Evolutionary conservation across 2,888 invertebrate species (phyloP).

Genomic region (Gandaritis pyraliata): DNA sequence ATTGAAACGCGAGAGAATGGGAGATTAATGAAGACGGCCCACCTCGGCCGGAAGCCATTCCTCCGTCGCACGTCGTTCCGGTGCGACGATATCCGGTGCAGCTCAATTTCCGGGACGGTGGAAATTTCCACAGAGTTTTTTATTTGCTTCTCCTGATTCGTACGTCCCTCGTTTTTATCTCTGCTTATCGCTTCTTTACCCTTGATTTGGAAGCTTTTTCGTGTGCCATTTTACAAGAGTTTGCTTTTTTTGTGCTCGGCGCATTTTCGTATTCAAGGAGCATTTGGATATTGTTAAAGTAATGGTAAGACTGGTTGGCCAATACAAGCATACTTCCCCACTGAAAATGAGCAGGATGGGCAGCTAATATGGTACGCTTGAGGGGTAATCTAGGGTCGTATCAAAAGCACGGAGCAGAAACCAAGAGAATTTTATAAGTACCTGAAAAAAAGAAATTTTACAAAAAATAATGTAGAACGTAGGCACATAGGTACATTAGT

Average conservation of each 20-base stretch:
- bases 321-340: neutral
- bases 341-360: neutral
- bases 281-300: constrained; percentile 6
- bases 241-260: neutral
- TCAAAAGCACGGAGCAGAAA: too few species aligned
- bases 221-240: constrained; percentile 6
- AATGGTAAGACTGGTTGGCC: too few species aligned
- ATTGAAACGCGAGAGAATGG: constrained; percentile 61
- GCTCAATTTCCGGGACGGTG: constrained; percentile 79
- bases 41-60: constrained; percentile 75
- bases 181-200: constrained; percentile 22
- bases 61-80: constrained; percentile 76
- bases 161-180: constrained; percentile 46
- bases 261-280: neutral
- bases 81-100: constrained; percentile 81
- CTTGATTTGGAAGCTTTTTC: constrained; percentile 30
- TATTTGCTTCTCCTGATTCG: constrained; percentile 66
- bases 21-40: constrained; percentile 71
- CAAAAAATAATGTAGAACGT: too few species aligned
- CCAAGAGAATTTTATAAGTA: too few species aligned
- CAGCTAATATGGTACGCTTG: too few species aligned
- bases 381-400: too few species aligned
- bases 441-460: too few species aligned
- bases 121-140: constrained; percentile 69
- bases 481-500: too few species aligned